Conservation (phyloP, 2,113 vertebrate genomes). For the Condylura cristata region DNA sequence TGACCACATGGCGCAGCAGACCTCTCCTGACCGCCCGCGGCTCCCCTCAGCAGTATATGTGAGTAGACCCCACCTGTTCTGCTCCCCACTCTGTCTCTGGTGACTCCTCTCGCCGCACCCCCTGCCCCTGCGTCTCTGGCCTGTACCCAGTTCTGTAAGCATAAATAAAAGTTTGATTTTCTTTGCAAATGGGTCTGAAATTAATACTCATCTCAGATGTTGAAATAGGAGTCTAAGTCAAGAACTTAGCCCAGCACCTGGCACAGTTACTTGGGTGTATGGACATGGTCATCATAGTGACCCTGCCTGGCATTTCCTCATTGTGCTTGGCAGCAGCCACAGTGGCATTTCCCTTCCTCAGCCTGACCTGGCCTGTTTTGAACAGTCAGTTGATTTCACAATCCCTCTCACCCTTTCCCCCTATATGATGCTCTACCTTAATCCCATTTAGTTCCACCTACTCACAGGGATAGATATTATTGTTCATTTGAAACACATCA, state of each 20-base stretch:
- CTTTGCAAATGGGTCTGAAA: too few relatives aligned
- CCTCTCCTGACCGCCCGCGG: too few relatives aligned
- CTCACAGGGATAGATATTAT: neutral
- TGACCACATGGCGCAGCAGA: too few relatives aligned
- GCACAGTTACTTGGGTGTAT: neutral
- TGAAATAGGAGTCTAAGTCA: neutral
- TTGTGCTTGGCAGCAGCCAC: neutral
- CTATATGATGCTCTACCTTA: neutral
- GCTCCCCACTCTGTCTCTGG: too few relatives aligned
- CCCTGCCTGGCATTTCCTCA: neutral
- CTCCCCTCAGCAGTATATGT: too few relatives aligned
- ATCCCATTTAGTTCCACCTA: neutral
- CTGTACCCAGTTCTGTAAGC: too few relatives aligned
- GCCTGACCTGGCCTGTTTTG: neutral
- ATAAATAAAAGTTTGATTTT: too few relatives aligned
- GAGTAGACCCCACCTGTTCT: too few relatives aligned
- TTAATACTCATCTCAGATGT: neutral
- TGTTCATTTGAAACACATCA: neutral
- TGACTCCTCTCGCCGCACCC: too few relatives aligned
- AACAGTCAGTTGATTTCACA: neutral
- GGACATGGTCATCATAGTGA: neutral
- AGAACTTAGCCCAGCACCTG: rapidly evolving
- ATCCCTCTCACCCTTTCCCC: neutral
- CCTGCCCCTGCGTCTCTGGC: too few relatives aligned
- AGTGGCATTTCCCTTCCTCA: neutral